These are phyloP conservation scores for Xestia c-nigrum DNA, from an alignment of 2,888 invertebrate genomes.

Conservation along the genomic window DNA sequence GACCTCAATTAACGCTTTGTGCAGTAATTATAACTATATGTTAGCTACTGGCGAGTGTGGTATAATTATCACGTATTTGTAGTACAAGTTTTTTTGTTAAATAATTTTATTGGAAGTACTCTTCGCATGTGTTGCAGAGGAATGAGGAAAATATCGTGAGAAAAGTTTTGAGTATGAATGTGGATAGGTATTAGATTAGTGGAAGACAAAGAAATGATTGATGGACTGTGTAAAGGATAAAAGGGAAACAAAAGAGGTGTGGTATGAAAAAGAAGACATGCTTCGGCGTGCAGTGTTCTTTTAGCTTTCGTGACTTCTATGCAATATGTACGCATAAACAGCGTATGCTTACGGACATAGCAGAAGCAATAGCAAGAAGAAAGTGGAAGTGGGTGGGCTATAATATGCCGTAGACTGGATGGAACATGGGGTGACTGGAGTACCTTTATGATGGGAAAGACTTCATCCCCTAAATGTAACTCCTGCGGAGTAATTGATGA, in stretches of 20 bases:
- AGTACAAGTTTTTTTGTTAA: neutral
- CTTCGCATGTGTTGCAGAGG: neutral
- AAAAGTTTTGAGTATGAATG: neutral
- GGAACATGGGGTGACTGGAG: too few relatives aligned
- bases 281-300: too few relatives aligned
- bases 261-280: neutral
- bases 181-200: neutral
- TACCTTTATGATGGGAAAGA: too few relatives aligned
- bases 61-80: neutral
- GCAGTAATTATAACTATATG: constrained; percentile 59
- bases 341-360: too few relatives aligned
- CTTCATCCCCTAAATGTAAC: too few relatives aligned
- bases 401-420: too few relatives aligned
- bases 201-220: neutral
- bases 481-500: too few relatives aligned
- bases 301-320: too few relatives aligned
- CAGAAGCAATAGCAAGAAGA: too few relatives aligned
- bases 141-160: neutral
- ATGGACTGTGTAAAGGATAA: neutral
- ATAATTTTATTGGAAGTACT: neutral
- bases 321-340: too few relatives aligned
- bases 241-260: neutral
- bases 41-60: constrained; percentile 30
- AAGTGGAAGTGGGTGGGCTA: too few relatives aligned
- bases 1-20: constrained; percentile 72